These are phyloP conservation scores for Coreoperca whiteheadi DNA, from an alignment of 2,113 vertebrate species.

Conservation along the genomic window DNA sequence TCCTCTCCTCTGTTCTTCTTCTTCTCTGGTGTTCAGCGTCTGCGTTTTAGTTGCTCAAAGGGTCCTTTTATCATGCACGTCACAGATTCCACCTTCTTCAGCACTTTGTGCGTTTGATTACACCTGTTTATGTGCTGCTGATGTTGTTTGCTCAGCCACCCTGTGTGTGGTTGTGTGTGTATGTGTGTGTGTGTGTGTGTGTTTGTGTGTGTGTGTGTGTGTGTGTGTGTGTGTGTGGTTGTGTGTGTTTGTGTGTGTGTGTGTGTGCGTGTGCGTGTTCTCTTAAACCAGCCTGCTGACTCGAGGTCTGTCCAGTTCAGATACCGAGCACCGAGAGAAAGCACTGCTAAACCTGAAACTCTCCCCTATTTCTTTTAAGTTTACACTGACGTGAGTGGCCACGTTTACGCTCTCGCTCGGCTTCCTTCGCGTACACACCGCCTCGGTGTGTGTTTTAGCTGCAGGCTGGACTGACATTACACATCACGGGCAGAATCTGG, in stretches of 20 bases:
- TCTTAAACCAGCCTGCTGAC: conserved; percentile 83
- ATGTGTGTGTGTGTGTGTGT: conserved; percentile 20
- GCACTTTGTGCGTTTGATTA: conserved; percentile 80
- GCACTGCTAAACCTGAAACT: conserved; percentile 59
- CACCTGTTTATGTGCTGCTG: conserved; percentile 75
- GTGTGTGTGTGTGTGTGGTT: no score
- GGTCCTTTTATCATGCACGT: conserved; percentile 76
- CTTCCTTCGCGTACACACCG: conserved; percentile 27
- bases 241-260: neutral
- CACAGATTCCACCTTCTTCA: conserved; percentile 77
- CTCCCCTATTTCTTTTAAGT: conserved; percentile 53
- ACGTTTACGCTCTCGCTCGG: conserved; percentile 40
- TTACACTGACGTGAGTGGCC: conserved; percentile 65
- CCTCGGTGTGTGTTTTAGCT: conserved; percentile 53
- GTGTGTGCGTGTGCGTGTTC: conserved; percentile 47
- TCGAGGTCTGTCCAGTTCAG: conserved; percentile 69
- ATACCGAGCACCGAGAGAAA: conserved; percentile 47
- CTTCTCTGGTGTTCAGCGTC: conserved; percentile 58
- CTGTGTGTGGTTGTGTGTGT: neutral
- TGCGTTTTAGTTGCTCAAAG: conserved; percentile 70
- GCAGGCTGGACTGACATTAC: conserved; percentile 21
- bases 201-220: conserved; percentile 47
- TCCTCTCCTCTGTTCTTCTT: conserved; percentile 43
- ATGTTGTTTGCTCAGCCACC: conserved; percentile 78
- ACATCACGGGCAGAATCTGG: conserved; percentile 11